A percentile compares a stretch with the other conserved stretches of the same genome.
Evolutionary conservation across 2,113 vertebrate genomes (phyloP).

Genomic region (Marmota flaviventris): DNA sequence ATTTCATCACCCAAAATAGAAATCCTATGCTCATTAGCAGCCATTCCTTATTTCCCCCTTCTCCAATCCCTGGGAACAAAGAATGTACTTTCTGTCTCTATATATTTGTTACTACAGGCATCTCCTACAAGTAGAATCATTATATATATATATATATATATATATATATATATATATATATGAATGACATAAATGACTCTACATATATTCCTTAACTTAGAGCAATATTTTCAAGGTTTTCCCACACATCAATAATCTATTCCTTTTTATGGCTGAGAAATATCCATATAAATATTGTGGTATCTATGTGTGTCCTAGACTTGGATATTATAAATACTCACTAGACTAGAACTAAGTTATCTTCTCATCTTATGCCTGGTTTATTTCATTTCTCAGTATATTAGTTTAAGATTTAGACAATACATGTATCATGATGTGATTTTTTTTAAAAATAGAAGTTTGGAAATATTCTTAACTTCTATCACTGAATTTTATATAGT

Average conservation of each 20-base stretch:
- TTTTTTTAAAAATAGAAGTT: background rate
- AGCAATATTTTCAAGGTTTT: background rate
- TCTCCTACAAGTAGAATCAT: background rate
- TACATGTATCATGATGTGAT: background rate
- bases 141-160: no score
- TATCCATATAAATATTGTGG: background rate
- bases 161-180: no score
- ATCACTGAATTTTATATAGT: background rate
- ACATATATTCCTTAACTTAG: background rate
- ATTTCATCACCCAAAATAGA: background rate
- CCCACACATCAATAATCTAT: background rate
- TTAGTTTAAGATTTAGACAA: slow-evolving; percentile 24
- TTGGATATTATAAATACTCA: background rate
- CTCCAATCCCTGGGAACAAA: background rate
- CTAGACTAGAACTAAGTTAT: background rate
- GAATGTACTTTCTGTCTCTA: background rate
- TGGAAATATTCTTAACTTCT: background rate
- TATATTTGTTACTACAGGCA: background rate
- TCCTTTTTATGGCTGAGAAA: background rate
- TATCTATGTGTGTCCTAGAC: background rate
- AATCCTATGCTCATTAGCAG: background rate
- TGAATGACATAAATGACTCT: no score
- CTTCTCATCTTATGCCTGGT: background rate
- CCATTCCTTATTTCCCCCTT: background rate
- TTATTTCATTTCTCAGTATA: background rate